Conservation (phyloP, 1,140 invertebrate genomes). For the Latrodectus geometricus region DNA sequence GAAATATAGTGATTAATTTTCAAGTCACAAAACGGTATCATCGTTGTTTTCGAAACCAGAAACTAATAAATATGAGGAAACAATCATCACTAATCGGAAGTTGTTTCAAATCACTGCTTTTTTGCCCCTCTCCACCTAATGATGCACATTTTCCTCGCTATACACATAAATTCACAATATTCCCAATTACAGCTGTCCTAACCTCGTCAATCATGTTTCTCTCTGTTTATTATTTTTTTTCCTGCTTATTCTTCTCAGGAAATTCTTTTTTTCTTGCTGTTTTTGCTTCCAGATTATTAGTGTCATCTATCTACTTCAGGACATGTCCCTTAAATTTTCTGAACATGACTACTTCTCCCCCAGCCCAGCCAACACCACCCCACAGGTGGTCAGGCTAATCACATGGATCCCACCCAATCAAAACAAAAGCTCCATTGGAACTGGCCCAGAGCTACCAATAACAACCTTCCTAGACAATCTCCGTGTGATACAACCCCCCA, state of each 20-base stretch:
- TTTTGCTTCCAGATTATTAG: conserved; percentile 22
- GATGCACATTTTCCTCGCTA: neutral
- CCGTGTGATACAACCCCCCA: neutral
- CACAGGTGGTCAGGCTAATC: conserved; percentile 45
- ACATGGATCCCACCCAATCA: conserved; percentile 15
- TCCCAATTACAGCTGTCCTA: conserved; percentile 34
- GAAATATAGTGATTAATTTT: neutral
- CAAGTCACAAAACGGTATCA: neutral
- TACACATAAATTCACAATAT: neutral
- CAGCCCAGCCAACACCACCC: neutral
- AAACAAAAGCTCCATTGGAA: conserved; percentile 30
- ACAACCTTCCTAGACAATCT: conserved; percentile 42
- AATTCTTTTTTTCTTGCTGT: neutral
- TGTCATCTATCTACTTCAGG: conserved; percentile 11
- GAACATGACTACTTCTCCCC: neutral
- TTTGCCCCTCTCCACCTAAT: neutral
- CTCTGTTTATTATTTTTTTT: neutral
- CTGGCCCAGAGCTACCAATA: conserved; percentile 30
- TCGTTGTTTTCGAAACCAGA: neutral
- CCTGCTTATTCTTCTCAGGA: neutral
- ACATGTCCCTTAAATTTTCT: conserved; percentile 41
- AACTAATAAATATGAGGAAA: neutral
- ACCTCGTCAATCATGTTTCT: neutral
- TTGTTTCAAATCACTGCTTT: neutral
- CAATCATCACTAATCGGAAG: neutral